Evolutionary conservation across 2,113 vertebrate genomes (phyloP).

Genomic region (Salvelinus sp.): DNA sequence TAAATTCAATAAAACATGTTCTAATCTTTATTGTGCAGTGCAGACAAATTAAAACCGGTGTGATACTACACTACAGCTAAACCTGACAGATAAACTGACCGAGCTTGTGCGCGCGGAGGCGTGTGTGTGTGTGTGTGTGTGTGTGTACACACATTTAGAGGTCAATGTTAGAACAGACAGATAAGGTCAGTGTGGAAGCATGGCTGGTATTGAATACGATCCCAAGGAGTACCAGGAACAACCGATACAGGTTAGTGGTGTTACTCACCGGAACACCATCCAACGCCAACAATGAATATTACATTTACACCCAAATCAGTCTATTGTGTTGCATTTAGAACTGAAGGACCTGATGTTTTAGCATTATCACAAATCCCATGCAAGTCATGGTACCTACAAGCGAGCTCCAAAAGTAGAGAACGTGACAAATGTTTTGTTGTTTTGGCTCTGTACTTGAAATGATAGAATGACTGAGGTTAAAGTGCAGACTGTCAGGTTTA

Average conservation of each 20-base stretch:
- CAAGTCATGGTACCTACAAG: too few relatives aligned
- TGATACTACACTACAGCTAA: not conserved
- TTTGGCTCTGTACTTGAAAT: too few relatives aligned
- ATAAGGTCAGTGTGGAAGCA: constrained; percentile 33
- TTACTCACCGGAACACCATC: not conserved
- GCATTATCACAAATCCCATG: too few relatives aligned
- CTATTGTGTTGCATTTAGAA: too few relatives aligned
- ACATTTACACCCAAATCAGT: too few relatives aligned
- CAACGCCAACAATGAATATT: constrained; percentile 13
- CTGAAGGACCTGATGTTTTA: too few relatives aligned
- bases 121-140: not conserved
- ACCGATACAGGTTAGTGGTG: constrained; percentile 5
- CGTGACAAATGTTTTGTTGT: too few relatives aligned
- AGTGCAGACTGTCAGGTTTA: too few relatives aligned
- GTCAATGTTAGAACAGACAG: constrained; percentile 37
- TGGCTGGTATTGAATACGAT: constrained; percentile 22
- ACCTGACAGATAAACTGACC: not conserved
- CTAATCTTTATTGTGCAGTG: not conserved
- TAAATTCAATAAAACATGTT: constrained; percentile 33
- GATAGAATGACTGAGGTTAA: too few relatives aligned
- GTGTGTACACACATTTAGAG: constrained; percentile 39
- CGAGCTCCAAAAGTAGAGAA: too few relatives aligned
- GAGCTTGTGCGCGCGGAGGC: not conserved
- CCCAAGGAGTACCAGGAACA: constrained; percentile 1
- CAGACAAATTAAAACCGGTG: not conserved